Evolutionary conservation across 2,113 vertebrate species (phyloP), one percentile per base, ranked within the genome.

Genomic region (Scolopax mira): DNA sequence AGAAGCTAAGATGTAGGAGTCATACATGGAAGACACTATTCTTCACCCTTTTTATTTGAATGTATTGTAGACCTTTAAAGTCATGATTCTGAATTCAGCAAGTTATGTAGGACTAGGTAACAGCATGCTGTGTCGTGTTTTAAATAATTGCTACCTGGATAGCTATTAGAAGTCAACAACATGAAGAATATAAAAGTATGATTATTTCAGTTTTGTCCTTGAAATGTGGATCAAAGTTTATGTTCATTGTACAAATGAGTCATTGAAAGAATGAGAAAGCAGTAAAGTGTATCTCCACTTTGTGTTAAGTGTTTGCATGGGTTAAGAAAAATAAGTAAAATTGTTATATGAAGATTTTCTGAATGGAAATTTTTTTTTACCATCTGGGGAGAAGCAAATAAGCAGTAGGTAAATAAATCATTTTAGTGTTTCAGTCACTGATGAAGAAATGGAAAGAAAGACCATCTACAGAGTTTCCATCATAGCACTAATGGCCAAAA

Each of bases 161-260:
- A 74, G 85, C 71, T 90, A 73, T 95, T 96, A 89, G 79, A 95
- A 96, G 57, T 79, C 82, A 93, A 12, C 88, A 93, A 87, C 46
- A 90, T 66, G 66, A 85, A 85, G 89, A 82, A 75, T 62, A 78
- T 91, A 83, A 82, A 91, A 80, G 18, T 42, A 27, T 85, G 39
- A 55, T 73, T 91, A 77, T 96, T 96, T 96, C 30, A 31, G 51
- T 14, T 95, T 90, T 96, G 79, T 93, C 79, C 82, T 94, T 96
- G 91, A 95, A 91, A 90, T 54, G 33, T n/a, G 64, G 51, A 79
- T 93, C 42, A 86, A 48, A 93, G 79, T 88, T 93, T 93, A 73
- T 74, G 55, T 86, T 94, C 88, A 49, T 90, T 62, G 39, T 83
- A 61, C 39, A 83, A 85, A 85, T 85, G 62, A 93, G 57, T 89